Percentiles rank a stretch among this genome's conserved stretches.
Conservation (phyloP, 2,888 invertebrate species). For the Cyrtodaria siliqua region DNA sequence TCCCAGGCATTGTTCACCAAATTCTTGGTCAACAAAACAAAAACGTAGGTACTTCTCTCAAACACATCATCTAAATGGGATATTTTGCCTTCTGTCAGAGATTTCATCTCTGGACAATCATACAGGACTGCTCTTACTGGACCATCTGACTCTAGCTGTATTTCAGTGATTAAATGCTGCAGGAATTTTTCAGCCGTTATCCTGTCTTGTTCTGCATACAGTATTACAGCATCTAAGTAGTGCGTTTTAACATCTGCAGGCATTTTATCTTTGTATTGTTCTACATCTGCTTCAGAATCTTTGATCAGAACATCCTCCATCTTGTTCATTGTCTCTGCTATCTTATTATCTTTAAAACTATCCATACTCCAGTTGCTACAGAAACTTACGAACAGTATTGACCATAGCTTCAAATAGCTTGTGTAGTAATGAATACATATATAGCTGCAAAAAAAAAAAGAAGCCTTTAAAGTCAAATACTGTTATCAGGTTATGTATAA, state of each 20-base stretch:
- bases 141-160: constrained; percentile 44
- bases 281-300: no score
- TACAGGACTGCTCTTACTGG: constrained; percentile 65
- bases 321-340: no score
- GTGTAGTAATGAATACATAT: no score
- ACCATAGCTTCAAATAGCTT: no score
- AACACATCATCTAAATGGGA: constrained; percentile 64
- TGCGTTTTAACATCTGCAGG: constrained; percentile 64
- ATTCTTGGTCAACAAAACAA: constrained; percentile 72
- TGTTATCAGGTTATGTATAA: no score
- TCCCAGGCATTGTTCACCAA: constrained; percentile 75
- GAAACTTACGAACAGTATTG: no score
- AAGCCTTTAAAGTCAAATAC: no score
- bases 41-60: constrained; percentile 75
- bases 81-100: constrained; percentile 41
- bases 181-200: constrained; percentile 60
- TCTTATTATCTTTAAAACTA: no score
- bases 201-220: constrained; percentile 71
- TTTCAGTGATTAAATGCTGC: constrained; percentile 63
- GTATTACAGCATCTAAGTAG: constrained; percentile 73
- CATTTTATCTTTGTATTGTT: no score
- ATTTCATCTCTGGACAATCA: constrained; percentile 61
- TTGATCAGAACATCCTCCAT: no score
- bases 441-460: no score
- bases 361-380: no score